Percentiles rank a stretch among this genome's conserved stretches.
Evolutionary conservation across 2,888 invertebrate species (phyloP).

Genomic region (Rhabditophanes sp.): DNA sequence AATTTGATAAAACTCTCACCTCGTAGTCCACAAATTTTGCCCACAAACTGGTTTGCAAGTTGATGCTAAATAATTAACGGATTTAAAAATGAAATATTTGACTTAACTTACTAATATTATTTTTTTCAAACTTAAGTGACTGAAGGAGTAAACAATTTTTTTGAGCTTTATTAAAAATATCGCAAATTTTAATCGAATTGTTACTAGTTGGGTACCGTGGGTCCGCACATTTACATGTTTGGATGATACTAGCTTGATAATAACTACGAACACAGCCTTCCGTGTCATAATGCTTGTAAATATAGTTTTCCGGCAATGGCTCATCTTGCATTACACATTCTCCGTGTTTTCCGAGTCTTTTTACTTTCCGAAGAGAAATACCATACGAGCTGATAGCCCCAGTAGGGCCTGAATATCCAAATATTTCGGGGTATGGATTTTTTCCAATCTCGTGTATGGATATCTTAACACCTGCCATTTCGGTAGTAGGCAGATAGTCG

Average conservation of each 20-base stretch:
- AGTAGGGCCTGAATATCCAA: slow-evolving; percentile 39
- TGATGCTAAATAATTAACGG: too few species aligned
- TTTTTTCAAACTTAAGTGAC: slow-evolving; percentile 17
- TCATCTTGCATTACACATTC: slow-evolving; percentile 15
- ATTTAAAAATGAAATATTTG: too few species aligned
- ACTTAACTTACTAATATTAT: slow-evolving; percentile 16
- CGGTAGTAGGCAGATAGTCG: slow-evolving; percentile 41
- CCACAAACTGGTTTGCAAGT: too few species aligned
- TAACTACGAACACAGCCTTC: slow-evolving; percentile 13
- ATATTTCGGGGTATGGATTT: slow-evolving; percentile 40
- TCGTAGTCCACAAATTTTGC: too few species aligned
- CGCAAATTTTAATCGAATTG: slow-evolving; percentile 15
- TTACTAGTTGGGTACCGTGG: slow-evolving; percentile 31
- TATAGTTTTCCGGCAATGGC: slow-evolving; percentile 21
- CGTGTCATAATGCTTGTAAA: slow-evolving; percentile 32
- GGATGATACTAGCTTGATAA: slow-evolving; percentile 33
- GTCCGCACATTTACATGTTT: slow-evolving; percentile 34
- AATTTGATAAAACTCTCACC: too few species aligned
- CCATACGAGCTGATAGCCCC: slow-evolving; percentile 37
- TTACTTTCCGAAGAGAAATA: slow-evolving; percentile 29
- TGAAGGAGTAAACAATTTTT: slow-evolving; percentile 20
- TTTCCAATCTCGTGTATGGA: slow-evolving; percentile 36
- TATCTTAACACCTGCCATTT: slow-evolving; percentile 27
- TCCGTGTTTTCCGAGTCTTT: slow-evolving; percentile 22
- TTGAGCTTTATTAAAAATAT: slow-evolving; percentile 15